A percentile compares a stretch with the other conserved stretches of the same genome.
These are phyloP conservation scores for Gastracanthus pulcherrimus DNA, from an alignment of 2,888 invertebrate genomes.

Conservation along the genomic window DNA sequence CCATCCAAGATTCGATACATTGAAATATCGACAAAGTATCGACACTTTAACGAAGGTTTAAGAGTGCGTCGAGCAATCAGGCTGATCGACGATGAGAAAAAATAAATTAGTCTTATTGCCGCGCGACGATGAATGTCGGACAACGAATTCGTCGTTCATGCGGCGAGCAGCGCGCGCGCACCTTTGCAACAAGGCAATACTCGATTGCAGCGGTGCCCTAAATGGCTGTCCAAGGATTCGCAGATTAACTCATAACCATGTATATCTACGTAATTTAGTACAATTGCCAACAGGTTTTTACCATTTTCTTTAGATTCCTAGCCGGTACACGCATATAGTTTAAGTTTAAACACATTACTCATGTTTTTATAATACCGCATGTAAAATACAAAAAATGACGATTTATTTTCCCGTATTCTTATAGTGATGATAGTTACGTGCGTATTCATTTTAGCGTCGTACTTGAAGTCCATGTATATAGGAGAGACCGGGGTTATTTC, in stretches of 20 bases:
- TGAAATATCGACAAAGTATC: no score
- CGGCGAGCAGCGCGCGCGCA: neutral
- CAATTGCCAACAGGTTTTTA: conserved; percentile 51
- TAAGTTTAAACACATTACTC: conserved; percentile 47
- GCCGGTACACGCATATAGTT: conserved; percentile 23
- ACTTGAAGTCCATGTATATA: no score
- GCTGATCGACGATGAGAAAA: conserved; percentile 7
- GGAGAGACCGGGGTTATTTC: no score
- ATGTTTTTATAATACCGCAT: neutral
- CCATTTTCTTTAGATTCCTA: conserved; percentile 39
- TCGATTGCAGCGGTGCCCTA: conserved; percentile 70
- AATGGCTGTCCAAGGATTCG: conserved; percentile 66
- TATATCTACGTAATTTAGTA: conserved; percentile 53
- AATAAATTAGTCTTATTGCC: conserved; percentile 37
- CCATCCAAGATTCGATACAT: no score
- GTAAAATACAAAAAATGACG: neutral
- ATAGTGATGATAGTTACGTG: no score
- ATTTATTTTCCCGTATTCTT: neutral
- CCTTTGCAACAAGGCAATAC: conserved; percentile 52
- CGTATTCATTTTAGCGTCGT: no score
- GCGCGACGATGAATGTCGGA: conserved; percentile 26
- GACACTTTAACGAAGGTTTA: no score
- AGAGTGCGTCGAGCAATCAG: no score
- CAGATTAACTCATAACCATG: conserved; percentile 58
- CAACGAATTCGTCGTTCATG: conserved; percentile 29